phyloP scores from a whole-genome alignment of 2,888 invertebrate genomes.

The Synanthedon formicaeformis region DNA sequence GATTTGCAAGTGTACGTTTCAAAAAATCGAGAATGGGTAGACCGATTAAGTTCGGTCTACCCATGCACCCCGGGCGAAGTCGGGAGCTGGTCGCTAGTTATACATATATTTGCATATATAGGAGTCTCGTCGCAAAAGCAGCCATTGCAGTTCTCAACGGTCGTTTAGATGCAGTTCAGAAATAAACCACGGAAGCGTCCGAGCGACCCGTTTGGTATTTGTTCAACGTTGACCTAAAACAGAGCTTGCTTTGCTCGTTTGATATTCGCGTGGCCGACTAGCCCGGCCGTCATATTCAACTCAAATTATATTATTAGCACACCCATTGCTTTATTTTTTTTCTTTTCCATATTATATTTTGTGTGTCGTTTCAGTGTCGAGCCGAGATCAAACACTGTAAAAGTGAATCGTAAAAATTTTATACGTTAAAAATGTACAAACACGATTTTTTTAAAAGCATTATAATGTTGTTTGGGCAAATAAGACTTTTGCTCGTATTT shows the following conservation, averaged over 20 bases:
- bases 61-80: too few species aligned
- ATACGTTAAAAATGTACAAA: background rate
- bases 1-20: too few species aligned
- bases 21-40: too few species aligned
- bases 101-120: too few species aligned
- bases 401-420: too few species aligned
- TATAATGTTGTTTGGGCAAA: background rate
- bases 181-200: conserved; percentile 68
- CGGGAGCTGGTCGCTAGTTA: too few species aligned
- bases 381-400: too few species aligned
- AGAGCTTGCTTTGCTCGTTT: conserved; percentile 67
- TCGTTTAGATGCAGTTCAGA: conserved; percentile 61
- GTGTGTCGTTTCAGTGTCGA: too few species aligned
- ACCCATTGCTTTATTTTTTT: background rate
- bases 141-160: conserved; percentile 37
- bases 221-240: conserved; percentile 71
- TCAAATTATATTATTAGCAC: background rate
- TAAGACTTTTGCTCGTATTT: background rate
- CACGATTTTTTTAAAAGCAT: background rate
- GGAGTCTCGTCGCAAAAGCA: conserved; percentile 35
- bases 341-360: background rate
- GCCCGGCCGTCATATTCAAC: conserved; percentile 17
- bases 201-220: conserved; percentile 70
- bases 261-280: conserved; percentile 58
- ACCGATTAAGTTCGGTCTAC: too few species aligned